Evolutionary conservation across 1,140 invertebrate genomes (phyloP).

Genomic region (Amphibalanus amphitrite): DNA sequence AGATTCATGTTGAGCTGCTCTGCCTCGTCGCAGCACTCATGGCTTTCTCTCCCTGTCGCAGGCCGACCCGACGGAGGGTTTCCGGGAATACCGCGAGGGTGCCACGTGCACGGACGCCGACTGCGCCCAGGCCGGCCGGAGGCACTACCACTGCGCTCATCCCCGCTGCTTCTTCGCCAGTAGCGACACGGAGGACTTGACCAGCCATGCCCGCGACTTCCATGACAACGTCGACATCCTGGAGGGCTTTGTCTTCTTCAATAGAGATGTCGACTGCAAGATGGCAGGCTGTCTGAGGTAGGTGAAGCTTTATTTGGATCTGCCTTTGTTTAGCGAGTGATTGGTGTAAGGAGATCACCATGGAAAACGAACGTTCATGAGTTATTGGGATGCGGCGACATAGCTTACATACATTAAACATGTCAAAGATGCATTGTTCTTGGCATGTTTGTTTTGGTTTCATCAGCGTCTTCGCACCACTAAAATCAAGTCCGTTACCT

Average conservation of each 20-base stretch:
- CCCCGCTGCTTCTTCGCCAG: constrained; percentile 54
- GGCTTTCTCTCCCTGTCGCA: neutral
- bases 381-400: too few relatives aligned
- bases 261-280: constrained; percentile 55
- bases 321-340: too few relatives aligned
- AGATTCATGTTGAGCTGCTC: too few relatives aligned
- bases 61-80: neutral
- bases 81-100: neutral
- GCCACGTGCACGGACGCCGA: constrained; percentile 29
- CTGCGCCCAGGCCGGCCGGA: constrained; percentile 38
- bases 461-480: too few relatives aligned
- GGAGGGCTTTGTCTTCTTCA: constrained; percentile 65
- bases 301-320: too few relatives aligned
- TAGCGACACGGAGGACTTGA: constrained; percentile 42
- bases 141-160: constrained; percentile 56
- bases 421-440: too few relatives aligned
- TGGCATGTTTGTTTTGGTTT: too few relatives aligned
- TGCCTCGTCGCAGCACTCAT: too few relatives aligned
- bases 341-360: too few relatives aligned
- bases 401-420: too few relatives aligned
- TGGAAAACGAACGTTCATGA: too few relatives aligned
- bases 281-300: constrained; percentile 41
- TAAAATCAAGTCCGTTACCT: too few relatives aligned
- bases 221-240: constrained; percentile 63
- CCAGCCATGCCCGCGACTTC: constrained; percentile 59